Evolutionary conservation across 2,797 vertebrate genomes (phyloP), one percentile per base, ranked within the genome.

Genomic region (Chloroceryle inda): DNA sequence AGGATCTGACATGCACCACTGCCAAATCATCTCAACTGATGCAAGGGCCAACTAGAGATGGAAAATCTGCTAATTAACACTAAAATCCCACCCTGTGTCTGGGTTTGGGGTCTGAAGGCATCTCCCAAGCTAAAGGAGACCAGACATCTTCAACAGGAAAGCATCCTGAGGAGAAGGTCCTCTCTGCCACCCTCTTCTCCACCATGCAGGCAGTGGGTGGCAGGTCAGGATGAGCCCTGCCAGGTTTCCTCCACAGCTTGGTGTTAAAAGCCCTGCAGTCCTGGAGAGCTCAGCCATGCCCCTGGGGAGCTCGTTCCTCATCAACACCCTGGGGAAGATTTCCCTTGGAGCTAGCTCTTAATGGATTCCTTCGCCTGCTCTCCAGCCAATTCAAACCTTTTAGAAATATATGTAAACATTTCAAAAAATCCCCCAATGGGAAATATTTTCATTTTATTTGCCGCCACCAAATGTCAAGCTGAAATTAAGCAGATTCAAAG

Each of bases 381-480:
- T 97, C 63, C 93, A 96, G 89, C 89, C 95, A 95, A 96, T 87
- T 96, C 85, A 95, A 95, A 88, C 95, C 93, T 96, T 96, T 95
- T 92, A 95, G 93, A 79, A 96, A 96, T 95, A 92, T 90, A 96
- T 87, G 93, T 93, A 96, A 97, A 96, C 96, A 95, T 93, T 80
- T 94, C 26, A 24, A 91, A 90, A 93, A 92, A 90, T 76, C 85
- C 83, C 92, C 94, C 16, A 10, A 82, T 95, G 96, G 95, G 96
- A 95, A 94, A 95, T 71, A 94, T 78, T 92, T 95, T 86, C 85
- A 94, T 94, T 91, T 95, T 90, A 96, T 89, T 94, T 22, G 18
- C 85, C 2, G 1, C 37, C 2, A 12, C 85, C 94, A 96, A 97
- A 96, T 93, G 95, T 95, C 96, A 95, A 93, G 89, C 88, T 93